Conservation (phyloP, 2,797 vertebrate species). For the Notolepis coatsorum region DNA sequence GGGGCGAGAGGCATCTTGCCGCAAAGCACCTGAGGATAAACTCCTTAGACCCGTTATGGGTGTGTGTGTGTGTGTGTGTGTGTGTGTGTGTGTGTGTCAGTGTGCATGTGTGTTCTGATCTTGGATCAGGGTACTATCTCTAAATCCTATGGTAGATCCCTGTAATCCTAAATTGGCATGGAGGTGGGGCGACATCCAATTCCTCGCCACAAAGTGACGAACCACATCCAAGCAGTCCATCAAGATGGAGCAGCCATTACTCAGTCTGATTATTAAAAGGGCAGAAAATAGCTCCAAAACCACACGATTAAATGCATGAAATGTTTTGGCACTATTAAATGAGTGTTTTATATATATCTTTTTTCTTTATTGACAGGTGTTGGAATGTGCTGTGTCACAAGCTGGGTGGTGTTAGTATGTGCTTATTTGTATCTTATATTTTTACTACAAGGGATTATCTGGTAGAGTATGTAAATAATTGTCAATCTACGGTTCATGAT, state of each 20-base stretch:
- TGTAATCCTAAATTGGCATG: background rate
- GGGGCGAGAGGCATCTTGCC: constrained; percentile 54
- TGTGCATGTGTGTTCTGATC: background rate
- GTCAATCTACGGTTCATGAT: no score
- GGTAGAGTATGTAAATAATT: no score
- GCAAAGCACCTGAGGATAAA: constrained; percentile 46
- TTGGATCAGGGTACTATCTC: background rate
- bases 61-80: background rate
- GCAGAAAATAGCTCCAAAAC: constrained; percentile 28
- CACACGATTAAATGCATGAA: constrained; percentile 39
- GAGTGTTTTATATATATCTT: constrained; percentile 10
- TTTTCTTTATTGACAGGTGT: constrained; percentile 5
- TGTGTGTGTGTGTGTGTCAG: background rate
- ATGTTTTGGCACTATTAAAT: constrained; percentile 34
- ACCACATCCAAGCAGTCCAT: background rate
- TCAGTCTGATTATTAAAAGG: constrained; percentile 36
- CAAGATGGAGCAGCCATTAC: constrained; percentile 32
- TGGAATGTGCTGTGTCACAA: background rate
- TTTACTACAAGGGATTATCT: no score
- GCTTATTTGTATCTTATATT: no score
- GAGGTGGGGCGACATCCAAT: background rate
- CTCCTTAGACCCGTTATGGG: background rate
- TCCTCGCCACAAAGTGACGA: background rate
- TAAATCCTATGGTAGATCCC: background rate
- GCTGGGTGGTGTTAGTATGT: background rate